Conservation (phyloP, 1,140 invertebrate genomes). For the Ceratoteleas bidentatus region DNA sequence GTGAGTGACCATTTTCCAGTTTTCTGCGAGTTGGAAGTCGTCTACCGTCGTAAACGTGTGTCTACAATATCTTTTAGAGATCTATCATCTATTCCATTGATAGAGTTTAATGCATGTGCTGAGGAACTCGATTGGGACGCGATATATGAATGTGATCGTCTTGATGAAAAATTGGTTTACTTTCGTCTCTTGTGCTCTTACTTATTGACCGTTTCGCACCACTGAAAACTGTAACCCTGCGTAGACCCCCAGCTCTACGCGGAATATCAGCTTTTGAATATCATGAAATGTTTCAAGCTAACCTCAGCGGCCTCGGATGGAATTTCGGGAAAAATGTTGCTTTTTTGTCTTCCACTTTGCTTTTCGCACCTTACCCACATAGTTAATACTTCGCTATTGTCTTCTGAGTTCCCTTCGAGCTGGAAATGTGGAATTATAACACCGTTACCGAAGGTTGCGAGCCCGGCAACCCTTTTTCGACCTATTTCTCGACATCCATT, state of each 20-base stretch:
- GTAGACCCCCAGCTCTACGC: not conserved
- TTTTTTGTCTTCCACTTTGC: not conserved
- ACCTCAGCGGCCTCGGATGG: not conserved
- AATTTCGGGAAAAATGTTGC: constrained; percentile 5
- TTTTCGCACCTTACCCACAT: not conserved
- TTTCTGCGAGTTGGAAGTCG: not conserved
- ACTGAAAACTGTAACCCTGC: not conserved
- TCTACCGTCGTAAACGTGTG: not conserved
- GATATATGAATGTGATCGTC: not conserved
- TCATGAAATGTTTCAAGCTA: not conserved
- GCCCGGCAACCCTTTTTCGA: not conserved
- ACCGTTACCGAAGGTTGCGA: not conserved
- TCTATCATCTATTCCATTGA: not conserved
- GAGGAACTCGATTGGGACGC: not conserved
- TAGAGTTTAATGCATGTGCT: not conserved
- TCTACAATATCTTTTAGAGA: not conserved
- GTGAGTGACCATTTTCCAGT: not conserved
- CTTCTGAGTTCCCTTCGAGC: not conserved
- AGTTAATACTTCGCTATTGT: not conserved
- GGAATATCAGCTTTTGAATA: not conserved
- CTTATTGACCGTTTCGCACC: not conserved
- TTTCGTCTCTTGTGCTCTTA: not conserved
- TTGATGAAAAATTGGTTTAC: not conserved
- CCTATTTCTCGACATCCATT: not conserved
- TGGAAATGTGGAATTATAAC: not conserved